These are phyloP conservation scores for Phymorhynchus buccinoides DNA, from an alignment of 1,140 invertebrate genomes.

Conservation along the genomic window DNA sequence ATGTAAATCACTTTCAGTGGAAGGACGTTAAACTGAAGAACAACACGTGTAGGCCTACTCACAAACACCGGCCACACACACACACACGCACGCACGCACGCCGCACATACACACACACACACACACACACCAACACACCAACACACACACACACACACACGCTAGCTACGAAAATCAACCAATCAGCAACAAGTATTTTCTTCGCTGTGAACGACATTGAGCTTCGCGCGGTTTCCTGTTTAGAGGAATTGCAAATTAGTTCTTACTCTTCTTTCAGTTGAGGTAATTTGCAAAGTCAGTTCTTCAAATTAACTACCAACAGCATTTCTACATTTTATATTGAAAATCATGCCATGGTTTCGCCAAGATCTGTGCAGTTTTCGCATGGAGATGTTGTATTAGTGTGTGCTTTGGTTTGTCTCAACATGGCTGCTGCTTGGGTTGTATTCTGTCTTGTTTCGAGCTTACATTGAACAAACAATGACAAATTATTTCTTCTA, in stretches of 20 bases:
- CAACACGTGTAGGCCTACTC: too few species aligned
- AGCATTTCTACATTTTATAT: background rate
- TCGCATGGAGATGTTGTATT: background rate
- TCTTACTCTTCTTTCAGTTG: slow-evolving; percentile 23
- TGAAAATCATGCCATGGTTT: background rate
- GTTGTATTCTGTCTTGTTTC: background rate
- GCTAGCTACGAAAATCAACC: slow-evolving; percentile 23
- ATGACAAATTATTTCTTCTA: too few species aligned
- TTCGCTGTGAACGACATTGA: slow-evolving; percentile 3
- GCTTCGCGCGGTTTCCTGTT: slow-evolving; percentile 39
- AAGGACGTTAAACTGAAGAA: too few species aligned
- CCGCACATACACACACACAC: too few species aligned
- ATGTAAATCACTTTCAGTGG: too few species aligned
- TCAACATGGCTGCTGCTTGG: slow-evolving; percentile 6
- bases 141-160: too few species aligned
- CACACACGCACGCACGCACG: too few species aligned
- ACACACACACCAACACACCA: too few species aligned
- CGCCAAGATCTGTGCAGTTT: background rate
- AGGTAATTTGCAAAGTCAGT: slow-evolving; percentile 9
- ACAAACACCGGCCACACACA: too few species aligned
- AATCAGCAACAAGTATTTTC: slow-evolving; percentile 25
- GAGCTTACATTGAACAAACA: too few species aligned
- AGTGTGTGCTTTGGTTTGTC: background rate
- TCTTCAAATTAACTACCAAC: background rate
- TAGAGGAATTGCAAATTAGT: slow-evolving; percentile 37